These are phyloP conservation scores for Argyresthia albistria DNA, from an alignment of 2,888 invertebrate genomes.

Conservation along the genomic window DNA sequence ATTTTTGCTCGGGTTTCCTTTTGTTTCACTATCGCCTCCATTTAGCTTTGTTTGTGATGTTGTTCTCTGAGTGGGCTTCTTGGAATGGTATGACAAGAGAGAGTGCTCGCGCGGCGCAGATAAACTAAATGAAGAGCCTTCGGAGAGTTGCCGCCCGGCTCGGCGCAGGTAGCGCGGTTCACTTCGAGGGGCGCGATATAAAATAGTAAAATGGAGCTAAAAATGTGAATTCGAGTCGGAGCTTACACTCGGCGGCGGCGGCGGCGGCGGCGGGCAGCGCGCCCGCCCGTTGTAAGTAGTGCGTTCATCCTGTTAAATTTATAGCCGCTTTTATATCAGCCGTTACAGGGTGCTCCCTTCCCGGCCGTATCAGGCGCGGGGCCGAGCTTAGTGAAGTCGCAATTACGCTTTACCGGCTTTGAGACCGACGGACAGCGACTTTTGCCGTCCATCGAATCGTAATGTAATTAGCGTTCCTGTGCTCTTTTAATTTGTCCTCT, in stretches of 20 bases:
- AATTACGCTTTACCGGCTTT: constrained; percentile 71
- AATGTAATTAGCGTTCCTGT: constrained; percentile 67
- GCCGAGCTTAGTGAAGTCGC: constrained; percentile 69
- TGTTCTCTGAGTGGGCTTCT: too few species aligned
- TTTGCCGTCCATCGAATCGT: constrained; percentile 70
- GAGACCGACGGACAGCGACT: constrained; percentile 60
- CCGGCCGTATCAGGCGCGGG: constrained; percentile 65
- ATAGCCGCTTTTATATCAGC: constrained; percentile 71
- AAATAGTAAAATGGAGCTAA: neutral
- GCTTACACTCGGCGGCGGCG: constrained; percentile 18
- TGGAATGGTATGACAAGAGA: too few species aligned
- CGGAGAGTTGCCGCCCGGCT: too few species aligned
- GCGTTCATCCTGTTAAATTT: constrained; percentile 72
- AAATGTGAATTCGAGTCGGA: neutral
- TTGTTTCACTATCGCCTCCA: constrained; percentile 35
- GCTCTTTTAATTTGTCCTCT: constrained; percentile 66
- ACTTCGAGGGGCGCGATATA: neutral
- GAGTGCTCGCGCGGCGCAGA: too few species aligned
- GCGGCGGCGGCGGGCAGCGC: constrained; percentile 21
- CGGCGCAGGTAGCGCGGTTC: too few species aligned
- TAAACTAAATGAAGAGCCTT: too few species aligned
- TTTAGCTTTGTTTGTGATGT: neutral
- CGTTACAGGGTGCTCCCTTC: constrained; percentile 67
- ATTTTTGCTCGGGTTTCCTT: constrained; percentile 38
- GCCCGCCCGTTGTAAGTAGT: constrained; percentile 65